These are phyloP conservation scores for Sesia apiformis DNA, from an alignment of 2,888 invertebrate species.

Conservation along the genomic window DNA sequence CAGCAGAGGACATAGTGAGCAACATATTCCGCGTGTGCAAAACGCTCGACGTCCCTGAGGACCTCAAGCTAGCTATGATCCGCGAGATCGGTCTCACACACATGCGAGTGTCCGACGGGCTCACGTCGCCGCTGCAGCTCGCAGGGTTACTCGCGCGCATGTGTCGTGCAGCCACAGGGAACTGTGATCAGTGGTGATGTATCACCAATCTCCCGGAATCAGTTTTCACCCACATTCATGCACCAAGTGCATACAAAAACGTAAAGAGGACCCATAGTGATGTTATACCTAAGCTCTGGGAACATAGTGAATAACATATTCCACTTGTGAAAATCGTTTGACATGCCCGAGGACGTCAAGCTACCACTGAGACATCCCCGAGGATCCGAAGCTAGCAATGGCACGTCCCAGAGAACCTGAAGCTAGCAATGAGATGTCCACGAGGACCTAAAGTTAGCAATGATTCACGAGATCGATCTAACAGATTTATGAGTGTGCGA, in stretches of 20 bases:
- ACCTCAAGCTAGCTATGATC: conserved; percentile 87
- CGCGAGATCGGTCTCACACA: conserved; percentile 95
- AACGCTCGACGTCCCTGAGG: conserved; percentile 86
- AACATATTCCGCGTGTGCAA: conserved; percentile 97
- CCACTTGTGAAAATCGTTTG: conserved; percentile 91
- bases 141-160: conserved; percentile 90
- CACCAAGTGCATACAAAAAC: too few relatives aligned
- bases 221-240: too few relatives aligned
- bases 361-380: too few relatives aligned
- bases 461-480: conserved; percentile 92
- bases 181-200: conserved; percentile 16
- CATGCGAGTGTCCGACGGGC: conserved; percentile 92
- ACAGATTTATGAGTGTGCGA: conserved; percentile 94
- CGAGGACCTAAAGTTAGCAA: conserved; percentile 87
- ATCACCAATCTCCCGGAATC: too few relatives aligned
- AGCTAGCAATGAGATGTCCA: conserved; percentile 67
- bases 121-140: conserved; percentile 90
- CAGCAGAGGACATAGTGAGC: conserved; percentile 96
- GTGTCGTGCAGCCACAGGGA: conserved; percentile 69
- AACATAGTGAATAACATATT: conserved; percentile 97
- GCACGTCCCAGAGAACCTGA: too few relatives aligned
- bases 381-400: too few relatives aligned
- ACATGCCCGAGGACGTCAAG: conserved; percentile 17
- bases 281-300: conserved; percentile 71
- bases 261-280: too few relatives aligned